These are phyloP conservation scores for Sardinella longiceps DNA, from an alignment of 2,797 vertebrate genomes.

Conservation along the genomic window DNA sequence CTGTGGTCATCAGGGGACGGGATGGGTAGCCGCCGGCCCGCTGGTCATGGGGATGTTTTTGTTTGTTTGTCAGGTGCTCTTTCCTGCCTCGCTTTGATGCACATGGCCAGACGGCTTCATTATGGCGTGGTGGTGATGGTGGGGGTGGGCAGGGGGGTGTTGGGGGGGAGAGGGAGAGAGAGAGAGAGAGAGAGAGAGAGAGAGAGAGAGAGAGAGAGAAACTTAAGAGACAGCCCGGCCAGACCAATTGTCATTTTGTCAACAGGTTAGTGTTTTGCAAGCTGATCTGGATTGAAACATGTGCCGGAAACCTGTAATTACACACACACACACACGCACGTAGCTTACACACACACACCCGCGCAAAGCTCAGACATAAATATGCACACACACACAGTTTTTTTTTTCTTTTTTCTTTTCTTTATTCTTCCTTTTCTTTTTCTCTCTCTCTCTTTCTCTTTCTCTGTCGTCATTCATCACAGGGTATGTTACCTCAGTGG, in stretches of 20 bases:
- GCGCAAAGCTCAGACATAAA: constrained; percentile 4
- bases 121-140: background rate
- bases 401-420: background rate
- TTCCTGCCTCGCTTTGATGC: constrained; percentile 26
- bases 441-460: background rate
- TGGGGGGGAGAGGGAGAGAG: constrained; percentile 30
- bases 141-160: too few relatives aligned
- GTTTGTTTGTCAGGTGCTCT: constrained; percentile 55
- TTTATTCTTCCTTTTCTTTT: background rate
- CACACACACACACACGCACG: constrained; percentile 18
- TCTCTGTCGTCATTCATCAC: background rate
- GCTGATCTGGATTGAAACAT: constrained; percentile 56
- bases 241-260: constrained; percentile 62
- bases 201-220: constrained; percentile 32
- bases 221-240: constrained; percentile 30
- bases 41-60: constrained; percentile 54
- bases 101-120: constrained; percentile 35
- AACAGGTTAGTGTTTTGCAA: constrained; percentile 56
- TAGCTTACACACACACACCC: constrained; percentile 18
- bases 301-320: constrained; percentile 57
- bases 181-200: background rate
- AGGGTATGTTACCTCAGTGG: constrained; percentile 32
- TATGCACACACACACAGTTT: background rate
- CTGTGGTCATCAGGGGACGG: constrained; percentile 18
- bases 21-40: background rate